Evolutionary conservation across 1,140 invertebrate genomes (phyloP), one percentile per base, ranked within the genome.

Genomic region (Listronotus oregonensis): DNA sequence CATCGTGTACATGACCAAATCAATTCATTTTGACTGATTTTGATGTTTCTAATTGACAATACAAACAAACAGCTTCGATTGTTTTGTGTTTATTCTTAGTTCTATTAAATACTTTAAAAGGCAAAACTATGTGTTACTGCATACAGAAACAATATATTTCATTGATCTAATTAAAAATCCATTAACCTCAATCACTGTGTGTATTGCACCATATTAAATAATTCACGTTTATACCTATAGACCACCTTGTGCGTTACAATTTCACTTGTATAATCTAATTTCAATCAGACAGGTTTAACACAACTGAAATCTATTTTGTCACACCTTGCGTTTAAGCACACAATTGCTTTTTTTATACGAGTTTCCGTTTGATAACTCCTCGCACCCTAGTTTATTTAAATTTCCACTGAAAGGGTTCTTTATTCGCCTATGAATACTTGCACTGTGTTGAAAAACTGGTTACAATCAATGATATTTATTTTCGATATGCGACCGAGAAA

Each of bases 221-320:
- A 47, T 47, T 4, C 17, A 47, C 17, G 17, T 47, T 10, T n/a
- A n/a, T 14, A 47, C 5, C 46, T n/a, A 21, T 17, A 49, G 46
- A 49, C 46, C 46, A 49, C 46, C 46, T 49, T 49, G 46, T 49
- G 46, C 18, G 46, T 49, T 49, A 49, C 46, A 54, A 54, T 54
- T 54, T 54, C 51, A 54, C 51, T 54, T 54, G 51, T 54, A 27
- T 54, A 54, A 54, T 54, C 51, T 54, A 54, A 54, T 54, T 34
- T 54, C 32, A n/a, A 54, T 54, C 51, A 54, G 39, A 54, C 51
- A 54, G 51, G 51, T 54, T 27, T 37, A 42, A 54, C 39, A 54
- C 39, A 54, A 54, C 51, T 39, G 51, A 54, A 54, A 54, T 42
- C 27, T 54, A 54, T 31, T 52, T 42, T 54, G 39, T 54, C 51